A percentile compares a stretch with the other conserved stretches of the same genome.
These are phyloP conservation scores for Penaeus japonicus DNA, from an alignment of 1,140 invertebrate genomes.

Conservation along the genomic window DNA sequence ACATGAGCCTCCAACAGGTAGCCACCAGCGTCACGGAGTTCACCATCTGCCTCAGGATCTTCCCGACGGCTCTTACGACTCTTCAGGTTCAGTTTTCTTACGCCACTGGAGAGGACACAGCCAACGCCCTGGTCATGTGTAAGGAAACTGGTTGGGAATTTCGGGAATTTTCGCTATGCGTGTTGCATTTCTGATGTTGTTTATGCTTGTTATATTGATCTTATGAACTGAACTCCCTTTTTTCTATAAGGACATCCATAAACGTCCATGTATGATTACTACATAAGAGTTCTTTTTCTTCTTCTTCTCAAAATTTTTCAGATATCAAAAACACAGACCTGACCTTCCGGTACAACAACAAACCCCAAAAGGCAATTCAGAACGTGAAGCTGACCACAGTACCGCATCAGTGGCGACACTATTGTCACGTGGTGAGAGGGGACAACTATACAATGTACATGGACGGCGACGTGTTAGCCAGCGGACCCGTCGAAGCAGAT, in stretches of 20 bases:
- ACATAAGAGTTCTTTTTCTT: not conserved
- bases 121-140: not conserved
- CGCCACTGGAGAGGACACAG: not conserved
- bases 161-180: too few relatives aligned
- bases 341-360: slow-evolving; percentile 21
- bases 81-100: not conserved
- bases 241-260: too few relatives aligned
- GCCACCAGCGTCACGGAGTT: not conserved
- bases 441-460: slow-evolving; percentile 18
- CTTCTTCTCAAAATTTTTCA: not conserved
- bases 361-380: not conserved
- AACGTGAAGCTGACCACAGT: not conserved
- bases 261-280: not conserved
- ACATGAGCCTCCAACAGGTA: slow-evolving; percentile 26
- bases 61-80: not conserved
- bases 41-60: not conserved
- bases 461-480: not conserved
- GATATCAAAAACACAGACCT: not conserved
- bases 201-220: not conserved
- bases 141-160: not conserved
- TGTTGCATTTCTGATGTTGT: not conserved
- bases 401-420: slow-evolving; percentile 3
- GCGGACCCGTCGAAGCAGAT: not conserved
- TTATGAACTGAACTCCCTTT: too few relatives aligned
- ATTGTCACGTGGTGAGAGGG: slow-evolving; percentile 17